Percentiles rank a stretch among this genome's conserved stretches.
Evolutionary conservation across 1,140 invertebrate genomes (phyloP).

Genomic region (Bradynema listronoti): DNA sequence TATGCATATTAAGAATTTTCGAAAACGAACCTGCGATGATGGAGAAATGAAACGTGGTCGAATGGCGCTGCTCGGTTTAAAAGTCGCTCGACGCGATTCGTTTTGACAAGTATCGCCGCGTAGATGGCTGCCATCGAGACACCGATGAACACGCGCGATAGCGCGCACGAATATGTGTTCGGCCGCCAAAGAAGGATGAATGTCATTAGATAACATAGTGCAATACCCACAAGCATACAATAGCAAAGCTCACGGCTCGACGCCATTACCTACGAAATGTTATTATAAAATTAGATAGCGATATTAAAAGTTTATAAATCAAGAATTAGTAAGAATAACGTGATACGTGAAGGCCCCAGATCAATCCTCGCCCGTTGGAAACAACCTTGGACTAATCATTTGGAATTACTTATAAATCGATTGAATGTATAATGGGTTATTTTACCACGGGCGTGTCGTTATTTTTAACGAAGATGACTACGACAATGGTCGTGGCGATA

Average conservation of each 20-base stretch:
- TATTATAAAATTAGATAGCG: not conserved
- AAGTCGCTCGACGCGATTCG: conserved; percentile 71
- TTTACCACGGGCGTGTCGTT: conserved; percentile 71
- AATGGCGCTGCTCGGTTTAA: conserved; percentile 66
- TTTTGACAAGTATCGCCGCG: conserved; percentile 71
- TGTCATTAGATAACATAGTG: conserved; percentile 65
- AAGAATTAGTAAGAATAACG: too few relatives aligned
- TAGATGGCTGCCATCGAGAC: conserved; percentile 70
- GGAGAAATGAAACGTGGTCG: conserved; percentile 71
- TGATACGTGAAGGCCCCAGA: too few relatives aligned
- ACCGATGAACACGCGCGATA: conserved; percentile 67
- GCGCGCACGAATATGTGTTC: conserved; percentile 64
- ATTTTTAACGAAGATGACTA: conserved; percentile 65
- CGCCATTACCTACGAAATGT: conserved; percentile 65
- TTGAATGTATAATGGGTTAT: too few relatives aligned
- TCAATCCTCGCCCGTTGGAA: too few relatives aligned
- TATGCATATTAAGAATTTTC: conserved; percentile 8
- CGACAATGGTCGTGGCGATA: conserved; percentile 67
- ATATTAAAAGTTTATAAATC: too few relatives aligned
- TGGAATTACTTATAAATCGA: too few relatives aligned
- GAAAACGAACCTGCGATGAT: conserved; percentile 65
- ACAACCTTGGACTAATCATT: too few relatives aligned
- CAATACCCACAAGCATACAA: conserved; percentile 67
- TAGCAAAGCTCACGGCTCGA: conserved; percentile 76
- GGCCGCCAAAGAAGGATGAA: conserved; percentile 66